Evolutionary conservation across 2,797 vertebrate genomes (phyloP).

Genomic region (Hybognathus amarus): DNA sequence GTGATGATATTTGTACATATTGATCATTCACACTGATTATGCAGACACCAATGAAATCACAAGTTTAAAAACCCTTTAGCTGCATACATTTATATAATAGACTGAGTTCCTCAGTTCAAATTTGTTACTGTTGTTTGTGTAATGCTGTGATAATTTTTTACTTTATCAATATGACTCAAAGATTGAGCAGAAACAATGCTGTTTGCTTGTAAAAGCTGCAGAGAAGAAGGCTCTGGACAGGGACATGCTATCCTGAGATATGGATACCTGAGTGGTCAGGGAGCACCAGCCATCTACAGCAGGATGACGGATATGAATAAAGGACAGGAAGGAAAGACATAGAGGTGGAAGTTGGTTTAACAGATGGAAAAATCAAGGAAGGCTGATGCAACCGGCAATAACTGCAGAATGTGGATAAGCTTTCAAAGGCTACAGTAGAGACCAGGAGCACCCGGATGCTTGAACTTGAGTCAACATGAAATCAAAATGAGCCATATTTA

Average conservation of each 20-base stretch:
- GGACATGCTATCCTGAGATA: conserved; percentile 44
- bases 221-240: conserved; percentile 50
- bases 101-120: no score
- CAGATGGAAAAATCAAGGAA: conserved; percentile 42
- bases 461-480: background rate
- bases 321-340: conserved; percentile 43
- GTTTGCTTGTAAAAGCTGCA: no score
- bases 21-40: conserved; percentile 1
- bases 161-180: background rate
- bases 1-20: background rate
- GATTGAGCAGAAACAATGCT: background rate
- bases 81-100: background rate
- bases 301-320: conserved; percentile 58
- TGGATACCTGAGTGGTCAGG: conserved; percentile 82
- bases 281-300: conserved; percentile 79
- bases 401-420: conserved; percentile 24
- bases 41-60: background rate
- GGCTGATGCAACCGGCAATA: conserved; percentile 15
- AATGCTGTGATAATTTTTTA: background rate
- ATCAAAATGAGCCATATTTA: background rate
- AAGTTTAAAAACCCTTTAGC: background rate
- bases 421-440: background rate
- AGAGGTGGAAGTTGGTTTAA: conserved; percentile 58
- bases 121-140: background rate
- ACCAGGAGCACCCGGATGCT: background rate